phyloP scores from a whole-genome alignment of 2,797 vertebrate genomes.

The Spheniscus humboldti region DNA sequence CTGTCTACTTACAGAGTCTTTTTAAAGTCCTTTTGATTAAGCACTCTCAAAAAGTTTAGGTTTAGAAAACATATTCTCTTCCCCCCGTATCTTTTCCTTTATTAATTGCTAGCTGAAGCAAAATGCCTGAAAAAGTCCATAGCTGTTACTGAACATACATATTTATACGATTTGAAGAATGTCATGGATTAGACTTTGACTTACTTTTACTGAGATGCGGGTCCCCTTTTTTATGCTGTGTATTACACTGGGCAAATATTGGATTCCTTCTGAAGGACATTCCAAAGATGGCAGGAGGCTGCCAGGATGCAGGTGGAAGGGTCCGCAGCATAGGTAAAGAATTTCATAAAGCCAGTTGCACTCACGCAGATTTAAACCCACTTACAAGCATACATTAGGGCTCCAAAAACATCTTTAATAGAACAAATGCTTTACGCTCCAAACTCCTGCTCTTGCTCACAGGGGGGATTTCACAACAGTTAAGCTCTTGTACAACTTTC shows the following conservation, averaged over 20 bases:
- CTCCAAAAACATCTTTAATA: neutral
- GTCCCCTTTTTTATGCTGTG: neutral
- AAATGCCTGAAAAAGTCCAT: neutral
- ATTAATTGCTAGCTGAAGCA: neutral
- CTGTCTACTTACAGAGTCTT: neutral
- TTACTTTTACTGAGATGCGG: neutral
- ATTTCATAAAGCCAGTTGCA: neutral
- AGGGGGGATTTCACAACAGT: neutral
- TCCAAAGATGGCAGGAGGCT: neutral
- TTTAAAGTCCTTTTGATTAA: neutral
- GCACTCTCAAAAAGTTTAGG: neutral
- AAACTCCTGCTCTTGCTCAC: neutral
- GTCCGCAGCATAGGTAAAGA: neutral
- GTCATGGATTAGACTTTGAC: neutral
- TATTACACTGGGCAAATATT: neutral
- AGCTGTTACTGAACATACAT: neutral
- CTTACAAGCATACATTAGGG: neutral
- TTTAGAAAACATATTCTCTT: neutral
- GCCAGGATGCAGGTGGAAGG: neutral
- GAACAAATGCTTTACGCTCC: neutral
- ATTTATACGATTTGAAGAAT: neutral
- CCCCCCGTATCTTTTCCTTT: neutral
- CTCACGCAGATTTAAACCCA: neutral
- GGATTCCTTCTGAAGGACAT: neutral
- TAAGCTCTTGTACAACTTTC: neutral